Evolutionary conservation across 2,797 vertebrate species (phyloP).

Genomic region (Acestrorhynchus altus): DNA sequence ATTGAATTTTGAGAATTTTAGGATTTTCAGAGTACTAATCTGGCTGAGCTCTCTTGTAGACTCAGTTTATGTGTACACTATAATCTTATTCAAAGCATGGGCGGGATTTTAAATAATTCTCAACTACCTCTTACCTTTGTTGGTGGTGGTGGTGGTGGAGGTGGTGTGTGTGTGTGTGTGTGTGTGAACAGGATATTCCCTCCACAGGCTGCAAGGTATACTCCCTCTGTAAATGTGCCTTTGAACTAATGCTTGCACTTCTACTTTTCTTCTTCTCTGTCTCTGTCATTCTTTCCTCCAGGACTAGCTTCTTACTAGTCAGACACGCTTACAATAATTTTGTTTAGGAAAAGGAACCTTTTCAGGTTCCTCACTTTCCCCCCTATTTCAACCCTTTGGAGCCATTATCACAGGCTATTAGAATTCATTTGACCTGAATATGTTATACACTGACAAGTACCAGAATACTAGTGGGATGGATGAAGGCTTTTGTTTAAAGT

Average conservation of each 20-base stretch:
- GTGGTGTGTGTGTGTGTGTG: constrained; percentile 27
- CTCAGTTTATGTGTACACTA: constrained; percentile 62
- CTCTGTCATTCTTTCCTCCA: constrained; percentile 53
- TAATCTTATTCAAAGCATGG: constrained; percentile 80
- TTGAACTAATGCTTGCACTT: not conserved
- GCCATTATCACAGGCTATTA: too few relatives aligned
- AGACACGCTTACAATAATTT: too few relatives aligned
- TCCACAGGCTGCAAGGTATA: not conserved
- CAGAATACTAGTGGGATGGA: too few relatives aligned
- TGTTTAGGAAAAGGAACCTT: too few relatives aligned
- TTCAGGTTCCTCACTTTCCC: too few relatives aligned
- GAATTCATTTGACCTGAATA: too few relatives aligned
- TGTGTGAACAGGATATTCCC: not conserved
- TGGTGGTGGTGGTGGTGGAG: constrained; percentile 46
- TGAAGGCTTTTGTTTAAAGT: too few relatives aligned
- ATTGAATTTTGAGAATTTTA: too few relatives aligned
- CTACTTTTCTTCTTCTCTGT: not conserved
- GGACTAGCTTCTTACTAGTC: constrained; percentile 43
- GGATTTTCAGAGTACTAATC: too few relatives aligned
- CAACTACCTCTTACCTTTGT: constrained; percentile 64
- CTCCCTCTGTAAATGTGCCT: not conserved
- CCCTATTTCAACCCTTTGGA: too few relatives aligned
- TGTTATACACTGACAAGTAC: too few relatives aligned
- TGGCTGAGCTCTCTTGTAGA: constrained; percentile 20
- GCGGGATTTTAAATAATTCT: constrained; percentile 78